Evolutionary conservation across 2,113 vertebrate species (phyloP).

Genomic region (Eptatretus burgeri): DNA sequence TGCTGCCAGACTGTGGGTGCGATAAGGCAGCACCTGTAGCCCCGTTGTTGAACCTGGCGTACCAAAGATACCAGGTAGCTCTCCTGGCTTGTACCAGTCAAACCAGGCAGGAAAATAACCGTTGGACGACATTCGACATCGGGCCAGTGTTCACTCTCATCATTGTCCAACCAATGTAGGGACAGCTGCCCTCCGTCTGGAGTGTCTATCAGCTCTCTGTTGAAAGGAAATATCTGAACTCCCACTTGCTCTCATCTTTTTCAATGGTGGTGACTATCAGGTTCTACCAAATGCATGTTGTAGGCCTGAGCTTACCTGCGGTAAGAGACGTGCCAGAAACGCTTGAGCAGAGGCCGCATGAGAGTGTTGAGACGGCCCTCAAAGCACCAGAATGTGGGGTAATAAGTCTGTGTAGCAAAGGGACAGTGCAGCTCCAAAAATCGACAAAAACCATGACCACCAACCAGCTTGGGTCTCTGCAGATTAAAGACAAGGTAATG

Average conservation of each 20-base stretch:
- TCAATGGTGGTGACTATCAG: no score
- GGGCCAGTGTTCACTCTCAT: not conserved
- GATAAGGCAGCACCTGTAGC: not conserved
- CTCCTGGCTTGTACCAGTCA: slow-evolving; percentile 3
- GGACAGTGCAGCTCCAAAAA: slow-evolving; percentile 70
- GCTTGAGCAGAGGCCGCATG: slow-evolving; percentile 58
- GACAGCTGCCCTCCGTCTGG: slow-evolving; percentile 2
- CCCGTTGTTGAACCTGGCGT: not conserved
- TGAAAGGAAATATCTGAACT: not conserved
- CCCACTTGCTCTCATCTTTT: not conserved
- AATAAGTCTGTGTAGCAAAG: slow-evolving; percentile 77
- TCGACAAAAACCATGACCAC: slow-evolving; percentile 43
- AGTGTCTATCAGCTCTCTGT: slow-evolving; percentile 1
- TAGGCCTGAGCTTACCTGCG: not conserved
- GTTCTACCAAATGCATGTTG: no score
- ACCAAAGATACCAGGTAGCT: not conserved
- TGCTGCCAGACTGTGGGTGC: no score
- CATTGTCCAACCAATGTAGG: slow-evolving; percentile 3
- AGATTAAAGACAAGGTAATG: slow-evolving; percentile 10
- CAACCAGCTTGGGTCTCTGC: slow-evolving; percentile 78
- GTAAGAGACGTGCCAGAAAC: not conserved
- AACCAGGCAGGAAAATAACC: not conserved
- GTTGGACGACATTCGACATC: not conserved
- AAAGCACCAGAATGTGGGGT: slow-evolving; percentile 95
- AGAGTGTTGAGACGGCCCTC: slow-evolving; percentile 72